Base-by-base conservation (phyloP, 2,888 invertebrate genomes). In the Limnephilus lunatus region DNA sequence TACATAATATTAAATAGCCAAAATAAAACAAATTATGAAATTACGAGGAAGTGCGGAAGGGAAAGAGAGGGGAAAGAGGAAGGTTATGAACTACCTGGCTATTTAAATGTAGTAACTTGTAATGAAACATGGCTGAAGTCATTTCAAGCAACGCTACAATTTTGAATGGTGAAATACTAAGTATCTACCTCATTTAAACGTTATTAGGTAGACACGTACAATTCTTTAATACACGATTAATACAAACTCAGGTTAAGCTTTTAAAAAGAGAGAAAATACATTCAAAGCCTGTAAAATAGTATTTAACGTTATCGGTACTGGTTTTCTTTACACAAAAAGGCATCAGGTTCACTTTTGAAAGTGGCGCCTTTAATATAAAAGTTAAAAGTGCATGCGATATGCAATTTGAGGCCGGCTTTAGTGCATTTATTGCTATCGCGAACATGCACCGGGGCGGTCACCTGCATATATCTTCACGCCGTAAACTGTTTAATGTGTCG, bases 391-490 rank as follows among this genome's bases (percentile, higher is more conserved):
- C 25, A 68, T 68, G 68, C 25, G n/a, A 68, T 68, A 68, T 68
- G 68, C 68, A n/a, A 68, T 68, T 68, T 25, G 68, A 68, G 68
- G 68, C 68, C 68, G 68, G 25, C 68, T 68, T 68, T 68, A 68
- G 68, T 68, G 68, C 68, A 68, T 68, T 68, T 68, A 68, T 25
- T 68, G 68, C 25, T 68, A 68, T 68, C 68, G 68, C 68, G 68
- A 68, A 68, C n/a, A 68, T 68, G 68, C 68, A n/a, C 68, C 68
- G n/a, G 25, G 68, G 68, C 68, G 68, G 68, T 68, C 68, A 68
- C 68, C 68, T 68, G 68, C 68, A 68, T 68, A 68, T 68, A 68
- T 68, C 68, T n/a, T 68, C 68, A 68, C 68, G 68, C 68, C 68
- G 68, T 68, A 68, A 68, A 68, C 68, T 68, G 68, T 68, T 68